phyloP scores from a whole-genome alignment of 2,888 invertebrate genomes.

The Cylindroiulus punctatus region DNA sequence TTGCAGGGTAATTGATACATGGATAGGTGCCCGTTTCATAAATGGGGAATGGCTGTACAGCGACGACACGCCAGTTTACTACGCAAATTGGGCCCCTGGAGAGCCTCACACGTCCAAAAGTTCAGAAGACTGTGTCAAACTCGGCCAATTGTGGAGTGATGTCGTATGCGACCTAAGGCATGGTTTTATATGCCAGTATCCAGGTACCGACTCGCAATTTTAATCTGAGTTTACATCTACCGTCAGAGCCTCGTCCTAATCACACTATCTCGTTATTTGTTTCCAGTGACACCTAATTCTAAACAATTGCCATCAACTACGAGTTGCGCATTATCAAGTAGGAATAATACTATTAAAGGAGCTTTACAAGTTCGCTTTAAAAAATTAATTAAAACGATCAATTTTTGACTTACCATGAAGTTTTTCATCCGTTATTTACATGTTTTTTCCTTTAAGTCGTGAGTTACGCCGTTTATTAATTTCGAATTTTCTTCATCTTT shows the following conservation, averaged over 20 bases:
- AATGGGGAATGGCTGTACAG: conserved; percentile 58
- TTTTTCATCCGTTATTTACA: neutral
- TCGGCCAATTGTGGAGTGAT: conserved; percentile 56
- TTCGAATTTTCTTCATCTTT: too few relatives aligned
- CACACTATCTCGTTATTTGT: neutral
- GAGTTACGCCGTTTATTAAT: too few relatives aligned
- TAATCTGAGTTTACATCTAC: neutral
- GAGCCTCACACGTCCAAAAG: conserved; percentile 55
- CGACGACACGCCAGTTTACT: conserved; percentile 52
- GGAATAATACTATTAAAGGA: neutral
- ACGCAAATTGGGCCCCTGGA: conserved; percentile 57
- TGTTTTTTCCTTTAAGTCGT: too few relatives aligned
- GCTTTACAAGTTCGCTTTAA: too few relatives aligned
- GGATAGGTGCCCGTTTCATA: conserved; percentile 56
- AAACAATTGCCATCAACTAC: neutral
- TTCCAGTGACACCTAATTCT: neutral
- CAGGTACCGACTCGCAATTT: conserved; percentile 48
- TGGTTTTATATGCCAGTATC: conserved; percentile 57
- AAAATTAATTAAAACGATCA: too few relatives aligned
- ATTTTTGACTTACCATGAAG: too few relatives aligned
- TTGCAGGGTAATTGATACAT: conserved; percentile 55
- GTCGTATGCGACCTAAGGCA: conserved; percentile 55
- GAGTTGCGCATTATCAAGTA: neutral
- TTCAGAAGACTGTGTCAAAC: conserved; percentile 57
- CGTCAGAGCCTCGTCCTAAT: neutral